Conservation (phyloP, 2,888 invertebrate species). For the Autographa pulchrina region DNA sequence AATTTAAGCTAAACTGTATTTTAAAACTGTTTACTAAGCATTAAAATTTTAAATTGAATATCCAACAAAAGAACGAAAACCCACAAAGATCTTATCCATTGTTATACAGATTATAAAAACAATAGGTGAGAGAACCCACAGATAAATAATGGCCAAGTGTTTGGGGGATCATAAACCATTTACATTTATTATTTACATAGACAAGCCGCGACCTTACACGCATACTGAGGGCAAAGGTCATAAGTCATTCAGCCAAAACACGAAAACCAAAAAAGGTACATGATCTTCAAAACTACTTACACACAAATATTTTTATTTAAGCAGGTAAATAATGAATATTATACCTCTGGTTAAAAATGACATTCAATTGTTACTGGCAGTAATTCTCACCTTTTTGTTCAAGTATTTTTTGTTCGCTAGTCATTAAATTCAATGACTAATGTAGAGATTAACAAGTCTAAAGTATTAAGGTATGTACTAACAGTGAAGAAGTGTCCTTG, state of each 20-base stretch:
- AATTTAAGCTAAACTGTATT: background rate
- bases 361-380: background rate
- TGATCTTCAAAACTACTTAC: background rate
- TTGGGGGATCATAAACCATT: slow-evolving; percentile 44
- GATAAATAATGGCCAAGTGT: slow-evolving; percentile 29
- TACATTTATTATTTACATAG: slow-evolving; percentile 58
- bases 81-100: slow-evolving; percentile 44
- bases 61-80: slow-evolving; percentile 16
- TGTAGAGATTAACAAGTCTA: slow-evolving; percentile 10
- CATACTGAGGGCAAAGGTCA: slow-evolving; percentile 56
- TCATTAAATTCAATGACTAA: slow-evolving; percentile 9
- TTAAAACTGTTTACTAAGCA: too few relatives aligned
- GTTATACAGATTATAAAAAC: slow-evolving; percentile 53
- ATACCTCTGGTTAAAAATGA: background rate
- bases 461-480: background rate
- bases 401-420: background rate
- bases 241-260: slow-evolving; percentile 43
- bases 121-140: slow-evolving; percentile 39
- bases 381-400: background rate
- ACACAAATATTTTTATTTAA: background rate
- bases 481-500: background rate
- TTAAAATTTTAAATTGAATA: background rate
- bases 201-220: slow-evolving; percentile 51
- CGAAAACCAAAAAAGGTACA: slow-evolving; percentile 20
- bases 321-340: background rate